Evolutionary conservation across 2,113 vertebrate genomes (phyloP).

Genomic region (Sciurus niger): DNA sequence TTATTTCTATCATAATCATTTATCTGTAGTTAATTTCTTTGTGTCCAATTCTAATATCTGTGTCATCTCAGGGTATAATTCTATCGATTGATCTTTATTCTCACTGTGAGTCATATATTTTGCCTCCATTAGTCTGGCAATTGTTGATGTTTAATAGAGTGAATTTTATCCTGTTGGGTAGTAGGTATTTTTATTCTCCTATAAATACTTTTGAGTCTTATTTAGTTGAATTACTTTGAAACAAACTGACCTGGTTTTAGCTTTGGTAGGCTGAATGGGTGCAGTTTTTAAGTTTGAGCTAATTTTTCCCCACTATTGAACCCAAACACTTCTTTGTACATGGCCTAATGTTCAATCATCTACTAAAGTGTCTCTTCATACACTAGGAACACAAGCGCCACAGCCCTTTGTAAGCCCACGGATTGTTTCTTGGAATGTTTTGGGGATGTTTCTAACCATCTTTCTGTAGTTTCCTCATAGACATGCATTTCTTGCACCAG

Average conservation of each 20-base stretch:
- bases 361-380: too few species aligned
- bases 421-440: too few species aligned
- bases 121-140: background rate
- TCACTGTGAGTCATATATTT: background rate
- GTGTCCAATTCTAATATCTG: background rate
- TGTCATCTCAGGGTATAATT: background rate
- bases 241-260: background rate
- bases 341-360: background rate
- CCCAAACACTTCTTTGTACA: background rate
- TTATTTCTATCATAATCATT: background rate
- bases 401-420: too few species aligned
- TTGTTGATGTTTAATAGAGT: background rate
- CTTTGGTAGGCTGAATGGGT: background rate
- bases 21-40: background rate
- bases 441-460: too few species aligned
- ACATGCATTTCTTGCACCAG: too few species aligned
- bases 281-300: background rate
- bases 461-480: too few species aligned
- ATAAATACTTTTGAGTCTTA: background rate
- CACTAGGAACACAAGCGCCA: too few species aligned
- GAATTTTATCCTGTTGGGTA: background rate
- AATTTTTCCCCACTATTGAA: background rate
- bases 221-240: background rate
- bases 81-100: too few species aligned
- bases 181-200: background rate